Conservation (phyloP, 2,888 invertebrate genomes). For the Actias luna region DNA sequence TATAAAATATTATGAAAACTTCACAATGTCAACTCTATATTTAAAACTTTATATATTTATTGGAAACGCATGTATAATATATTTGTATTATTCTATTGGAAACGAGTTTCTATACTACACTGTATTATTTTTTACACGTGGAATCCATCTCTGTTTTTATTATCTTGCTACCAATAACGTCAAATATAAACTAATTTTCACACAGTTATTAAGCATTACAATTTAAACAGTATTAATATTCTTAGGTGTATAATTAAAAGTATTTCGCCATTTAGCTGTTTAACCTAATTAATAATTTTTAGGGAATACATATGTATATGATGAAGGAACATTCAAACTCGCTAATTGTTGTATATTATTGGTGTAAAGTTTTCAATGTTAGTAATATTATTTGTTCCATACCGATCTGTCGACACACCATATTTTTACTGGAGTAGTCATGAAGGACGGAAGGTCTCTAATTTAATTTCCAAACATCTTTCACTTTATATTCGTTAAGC, state of each 20-base stretch:
- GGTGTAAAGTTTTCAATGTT: neutral
- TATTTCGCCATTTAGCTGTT: neutral
- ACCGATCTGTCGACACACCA: neutral
- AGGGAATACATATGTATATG: slow-evolving; percentile 1
- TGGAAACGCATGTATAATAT: no score
- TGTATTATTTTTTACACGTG: neutral
- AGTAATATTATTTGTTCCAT: neutral
- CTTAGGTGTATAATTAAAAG: neutral
- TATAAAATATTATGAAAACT: slow-evolving; percentile 1
- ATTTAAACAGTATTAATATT: neutral
- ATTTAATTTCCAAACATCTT: neutral
- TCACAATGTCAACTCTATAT: neutral
- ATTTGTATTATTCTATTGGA: neutral
- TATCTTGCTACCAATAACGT: neutral
- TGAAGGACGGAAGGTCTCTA: neutral
- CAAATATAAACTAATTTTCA: neutral
- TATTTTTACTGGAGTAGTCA: neutral
- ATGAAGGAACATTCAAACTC: slow-evolving; percentile 6
- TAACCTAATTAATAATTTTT: neutral
- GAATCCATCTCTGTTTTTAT: neutral
- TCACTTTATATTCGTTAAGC: neutral
- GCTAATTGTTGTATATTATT: slow-evolving; percentile 13
- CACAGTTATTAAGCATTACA: neutral
- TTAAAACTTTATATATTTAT: no score
- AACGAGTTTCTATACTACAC: no score